A percentile compares a stretch with the other conserved stretches of the same genome.
These are phyloP conservation scores for Gambusia yucatana DNA, from an alignment of 2,797 vertebrate genomes.

Conservation along the genomic window DNA sequence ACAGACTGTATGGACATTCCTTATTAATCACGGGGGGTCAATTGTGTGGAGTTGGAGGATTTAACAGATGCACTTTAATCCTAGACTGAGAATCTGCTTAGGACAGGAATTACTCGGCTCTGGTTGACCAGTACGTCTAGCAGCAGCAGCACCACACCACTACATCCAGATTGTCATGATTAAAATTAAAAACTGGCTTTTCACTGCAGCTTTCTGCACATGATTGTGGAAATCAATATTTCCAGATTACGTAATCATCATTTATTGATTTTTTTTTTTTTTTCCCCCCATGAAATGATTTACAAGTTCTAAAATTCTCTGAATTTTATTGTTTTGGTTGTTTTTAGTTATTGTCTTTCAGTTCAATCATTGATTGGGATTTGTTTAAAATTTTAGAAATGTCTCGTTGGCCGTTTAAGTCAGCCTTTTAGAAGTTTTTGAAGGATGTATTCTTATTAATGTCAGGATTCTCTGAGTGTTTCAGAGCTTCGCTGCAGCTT, in stretches of 20 bases:
- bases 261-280: background rate
- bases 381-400: background rate
- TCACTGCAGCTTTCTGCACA: background rate
- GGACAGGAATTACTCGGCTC: background rate
- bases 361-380: no score
- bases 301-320: background rate
- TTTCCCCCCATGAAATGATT: background rate
- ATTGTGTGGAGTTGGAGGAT: background rate
- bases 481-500: background rate
- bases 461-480: background rate
- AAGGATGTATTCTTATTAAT: background rate
- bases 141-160: background rate
- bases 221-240: background rate
- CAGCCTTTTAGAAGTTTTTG: background rate
- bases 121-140: background rate
- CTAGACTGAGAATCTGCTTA: background rate
- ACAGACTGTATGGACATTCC: background rate
- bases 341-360: background rate
- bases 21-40: background rate
- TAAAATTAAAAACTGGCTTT: background rate
- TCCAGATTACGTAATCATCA: background rate
- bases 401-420: background rate
- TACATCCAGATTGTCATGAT: background rate
- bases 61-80: background rate
- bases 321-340: background rate